These are phyloP conservation scores for Protodeltote pygarga DNA, from an alignment of 2,888 invertebrate genomes.

Conservation along the genomic window DNA sequence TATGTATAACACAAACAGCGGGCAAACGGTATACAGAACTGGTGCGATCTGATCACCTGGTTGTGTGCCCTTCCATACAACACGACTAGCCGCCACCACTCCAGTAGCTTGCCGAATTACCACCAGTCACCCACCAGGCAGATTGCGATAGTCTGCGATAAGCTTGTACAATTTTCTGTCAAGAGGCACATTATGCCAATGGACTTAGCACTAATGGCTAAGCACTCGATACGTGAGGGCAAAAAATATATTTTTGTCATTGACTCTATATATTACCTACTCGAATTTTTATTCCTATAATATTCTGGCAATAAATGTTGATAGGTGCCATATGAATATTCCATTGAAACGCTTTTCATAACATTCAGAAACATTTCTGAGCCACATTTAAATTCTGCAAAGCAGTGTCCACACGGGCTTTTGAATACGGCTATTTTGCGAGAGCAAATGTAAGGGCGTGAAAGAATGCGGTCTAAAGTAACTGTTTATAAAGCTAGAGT, in stretches of 20 bases:
- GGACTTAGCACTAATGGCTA: too few relatives aligned
- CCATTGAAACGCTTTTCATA: constrained; percentile 26
- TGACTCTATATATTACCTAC: constrained; percentile 52
- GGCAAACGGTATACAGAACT: too few relatives aligned
- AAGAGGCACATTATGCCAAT: constrained; percentile 21
- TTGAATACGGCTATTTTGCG: constrained; percentile 56
- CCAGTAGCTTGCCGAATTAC: too few relatives aligned
- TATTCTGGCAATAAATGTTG: constrained; percentile 44
- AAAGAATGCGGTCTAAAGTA: constrained; percentile 52
- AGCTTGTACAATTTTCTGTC: too few relatives aligned
- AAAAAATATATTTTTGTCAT: constrained; percentile 46
- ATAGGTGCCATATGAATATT: constrained; percentile 36
- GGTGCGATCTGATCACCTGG: too few relatives aligned
- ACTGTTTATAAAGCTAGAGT: constrained; percentile 52
- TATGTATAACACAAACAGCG: too few relatives aligned
- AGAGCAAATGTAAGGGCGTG: constrained; percentile 46
- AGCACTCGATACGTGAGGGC: constrained; percentile 16
- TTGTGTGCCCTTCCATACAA: too few relatives aligned
- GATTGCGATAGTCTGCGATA: too few relatives aligned
- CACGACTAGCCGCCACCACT: too few relatives aligned
- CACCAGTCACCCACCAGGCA: too few relatives aligned
- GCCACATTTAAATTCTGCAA: constrained; percentile 26
- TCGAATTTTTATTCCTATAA: constrained; percentile 30
- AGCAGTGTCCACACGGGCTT: constrained; percentile 29
- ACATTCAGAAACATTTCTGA: constrained; percentile 3